Evolutionary conservation across 23 tunicate species (phyloP), one percentile per base, ranked within the genome.

Genomic region (Halocynthia roretzi): DNA sequence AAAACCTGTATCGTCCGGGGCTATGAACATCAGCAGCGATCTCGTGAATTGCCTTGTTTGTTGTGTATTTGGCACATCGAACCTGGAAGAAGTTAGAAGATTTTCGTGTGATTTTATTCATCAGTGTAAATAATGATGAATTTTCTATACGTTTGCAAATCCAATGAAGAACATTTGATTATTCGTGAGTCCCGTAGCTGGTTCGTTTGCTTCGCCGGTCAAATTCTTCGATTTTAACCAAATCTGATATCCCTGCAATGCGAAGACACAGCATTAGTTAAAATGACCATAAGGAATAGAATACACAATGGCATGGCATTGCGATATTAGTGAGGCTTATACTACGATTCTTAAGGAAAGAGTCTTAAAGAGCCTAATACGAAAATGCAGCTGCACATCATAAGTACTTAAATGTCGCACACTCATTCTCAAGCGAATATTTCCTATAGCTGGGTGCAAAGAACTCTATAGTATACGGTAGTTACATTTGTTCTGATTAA

Each of bases 111-210:
- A 67, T 11, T 67, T 9, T 10, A 67, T 67, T 11, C 17, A 9
- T 9, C 9, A 17, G 19, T 17, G 19, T 67, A 67, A 67, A 15
- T n/a, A 17, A 9, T 19, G 10, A 9, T 9, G 71, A 55, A 55
- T 9, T 14, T 10, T 7, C 40, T 84, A 70, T 22, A 92, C 98
- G 68, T 82, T 92, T 56, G 98, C 98, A 82, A 86, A 92, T 6
- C 92, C 91, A 21, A 92, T 81, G 51, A 92, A 92, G 62, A 92
- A 92, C 87, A 92, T 78, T 74, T 92, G 98, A 61, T 92, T 84
- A 58, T 92, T 86, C 44, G 98, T 92, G 48, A 92, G 72, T 5
- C 98, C 98, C 54, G 91, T 85, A 6, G 87, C 67, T 9, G 98
- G 98, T 82, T 92, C 82, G 5, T 78, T 48, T 51, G 60, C 70